Conservation (phyloP, 2,888 invertebrate species). For the Dendrolimus pini region DNA sequence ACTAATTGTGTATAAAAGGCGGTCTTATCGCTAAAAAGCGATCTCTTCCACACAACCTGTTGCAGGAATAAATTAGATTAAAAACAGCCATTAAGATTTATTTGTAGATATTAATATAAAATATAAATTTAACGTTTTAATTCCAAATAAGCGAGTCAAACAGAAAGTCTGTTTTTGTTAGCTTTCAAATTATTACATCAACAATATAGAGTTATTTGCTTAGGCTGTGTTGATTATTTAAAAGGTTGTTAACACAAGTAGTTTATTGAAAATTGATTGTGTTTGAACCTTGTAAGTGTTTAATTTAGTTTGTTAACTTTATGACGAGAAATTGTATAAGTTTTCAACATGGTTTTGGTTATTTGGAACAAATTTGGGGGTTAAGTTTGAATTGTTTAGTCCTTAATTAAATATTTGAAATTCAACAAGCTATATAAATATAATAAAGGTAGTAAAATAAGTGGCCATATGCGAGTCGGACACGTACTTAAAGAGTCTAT, state of each 20-base stretch:
- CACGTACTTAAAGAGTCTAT: background rate
- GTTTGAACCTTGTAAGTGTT: background rate
- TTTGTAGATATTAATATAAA: too few species aligned
- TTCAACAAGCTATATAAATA: too few species aligned
- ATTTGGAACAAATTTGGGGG: background rate
- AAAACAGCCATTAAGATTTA: too few species aligned
- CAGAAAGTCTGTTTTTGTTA: background rate
- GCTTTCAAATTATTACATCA: background rate
- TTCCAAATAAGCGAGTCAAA: background rate
- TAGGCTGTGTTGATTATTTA: background rate
- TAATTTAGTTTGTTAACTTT: background rate
- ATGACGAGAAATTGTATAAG: background rate
- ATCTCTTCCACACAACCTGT: too few species aligned
- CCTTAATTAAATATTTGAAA: too few species aligned
- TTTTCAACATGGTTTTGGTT: background rate
- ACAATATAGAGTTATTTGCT: background rate
- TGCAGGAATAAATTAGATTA: too few species aligned
- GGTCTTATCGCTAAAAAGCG: too few species aligned
- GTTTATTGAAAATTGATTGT: background rate
- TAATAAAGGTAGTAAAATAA: too few species aligned
- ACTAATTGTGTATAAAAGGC: too few species aligned
- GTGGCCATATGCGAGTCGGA: too few species aligned
- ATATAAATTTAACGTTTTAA: too few species aligned
- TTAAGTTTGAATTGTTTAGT: too few species aligned
- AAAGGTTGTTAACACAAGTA: background rate